Evolutionary conservation across 2,113 vertebrate species (phyloP).

Genomic region (Labrus mixtus): DNA sequence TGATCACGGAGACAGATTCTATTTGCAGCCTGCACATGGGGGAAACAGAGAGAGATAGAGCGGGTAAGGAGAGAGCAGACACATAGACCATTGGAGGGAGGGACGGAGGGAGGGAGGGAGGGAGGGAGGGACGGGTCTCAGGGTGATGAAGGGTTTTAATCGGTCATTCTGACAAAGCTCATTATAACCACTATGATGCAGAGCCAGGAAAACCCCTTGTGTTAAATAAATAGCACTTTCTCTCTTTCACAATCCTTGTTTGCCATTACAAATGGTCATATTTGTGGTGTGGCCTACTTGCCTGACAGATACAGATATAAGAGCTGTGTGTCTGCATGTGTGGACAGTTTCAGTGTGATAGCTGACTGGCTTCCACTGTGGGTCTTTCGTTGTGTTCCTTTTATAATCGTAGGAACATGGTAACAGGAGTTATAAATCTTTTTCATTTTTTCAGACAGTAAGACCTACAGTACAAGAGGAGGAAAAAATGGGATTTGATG

Average conservation of each 20-base stretch:
- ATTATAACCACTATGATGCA: slow-evolving; percentile 49
- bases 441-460: not conserved
- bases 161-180: slow-evolving; percentile 72
- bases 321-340: not conserved
- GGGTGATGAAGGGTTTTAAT: slow-evolving; percentile 72
- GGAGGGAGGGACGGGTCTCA: slow-evolving; percentile 19
- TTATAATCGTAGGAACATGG: not conserved
- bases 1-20: slow-evolving; percentile 78
- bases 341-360: not conserved
- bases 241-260: slow-evolving; percentile 35
- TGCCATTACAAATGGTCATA: slow-evolving; percentile 10
- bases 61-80: slow-evolving; percentile 11
- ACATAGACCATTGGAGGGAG: not conserved
- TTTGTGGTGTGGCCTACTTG: slow-evolving; percentile 7
- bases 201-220: slow-evolving; percentile 43
- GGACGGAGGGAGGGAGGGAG: slow-evolving; percentile 14
- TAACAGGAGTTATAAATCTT: not conserved
- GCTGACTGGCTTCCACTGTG: not conserved
- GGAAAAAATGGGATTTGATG: not conserved
- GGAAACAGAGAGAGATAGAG: slow-evolving; percentile 31
- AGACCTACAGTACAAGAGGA: no score
- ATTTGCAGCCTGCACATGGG: slow-evolving; percentile 70
- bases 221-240: slow-evolving; percentile 54
- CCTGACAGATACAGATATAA: slow-evolving; percentile 9
- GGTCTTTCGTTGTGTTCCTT: not conserved